Evolutionary conservation across 2,797 vertebrate genomes (phyloP).

Genomic region (Brachyalestes nurse): DNA sequence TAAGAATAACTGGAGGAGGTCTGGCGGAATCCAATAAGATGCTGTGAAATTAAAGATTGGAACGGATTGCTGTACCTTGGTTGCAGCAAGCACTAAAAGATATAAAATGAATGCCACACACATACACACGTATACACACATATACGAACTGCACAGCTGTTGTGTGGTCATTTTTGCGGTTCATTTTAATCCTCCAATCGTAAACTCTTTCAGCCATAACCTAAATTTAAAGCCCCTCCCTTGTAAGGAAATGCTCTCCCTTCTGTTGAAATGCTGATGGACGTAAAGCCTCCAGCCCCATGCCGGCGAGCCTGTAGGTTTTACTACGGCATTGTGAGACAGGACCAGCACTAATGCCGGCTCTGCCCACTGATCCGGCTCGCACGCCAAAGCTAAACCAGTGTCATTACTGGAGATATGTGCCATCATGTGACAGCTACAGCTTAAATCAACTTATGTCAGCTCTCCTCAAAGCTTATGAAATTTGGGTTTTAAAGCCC

Average conservation of each 20-base stretch:
- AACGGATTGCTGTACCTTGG: conserved; percentile 7
- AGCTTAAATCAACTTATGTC: conserved; percentile 31
- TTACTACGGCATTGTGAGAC: conserved; percentile 40
- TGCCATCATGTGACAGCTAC: conserved; percentile 11
- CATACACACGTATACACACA: not conserved
- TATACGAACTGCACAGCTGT: conserved; percentile 4
- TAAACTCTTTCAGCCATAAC: conserved; percentile 77
- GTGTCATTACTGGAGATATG: conserved; percentile 28
- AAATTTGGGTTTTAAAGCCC: not conserved
- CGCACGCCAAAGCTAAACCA: conserved; percentile 6
- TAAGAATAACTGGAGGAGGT: not conserved
- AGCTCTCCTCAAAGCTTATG: conserved; percentile 15
- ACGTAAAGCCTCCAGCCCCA: conserved; percentile 34
- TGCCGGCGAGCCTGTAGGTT: conserved; percentile 31
- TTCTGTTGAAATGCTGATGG: conserved; percentile 49
- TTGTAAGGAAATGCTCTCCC: conserved; percentile 25
- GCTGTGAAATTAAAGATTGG: conserved; percentile 10
- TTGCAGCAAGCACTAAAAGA: not conserved
- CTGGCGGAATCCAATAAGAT: conserved; percentile 23
- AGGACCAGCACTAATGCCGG: conserved; percentile 22
- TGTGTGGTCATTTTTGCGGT: conserved; percentile 30
- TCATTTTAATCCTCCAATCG: conserved; percentile 76
- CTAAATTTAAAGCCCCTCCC: conserved; percentile 40
- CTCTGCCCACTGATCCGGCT: conserved; percentile 29
- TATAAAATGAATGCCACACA: conserved; percentile 14